phyloP scores from a whole-genome alignment of 2,113 vertebrate genomes.

The Hippocampus mohnikei region DNA sequence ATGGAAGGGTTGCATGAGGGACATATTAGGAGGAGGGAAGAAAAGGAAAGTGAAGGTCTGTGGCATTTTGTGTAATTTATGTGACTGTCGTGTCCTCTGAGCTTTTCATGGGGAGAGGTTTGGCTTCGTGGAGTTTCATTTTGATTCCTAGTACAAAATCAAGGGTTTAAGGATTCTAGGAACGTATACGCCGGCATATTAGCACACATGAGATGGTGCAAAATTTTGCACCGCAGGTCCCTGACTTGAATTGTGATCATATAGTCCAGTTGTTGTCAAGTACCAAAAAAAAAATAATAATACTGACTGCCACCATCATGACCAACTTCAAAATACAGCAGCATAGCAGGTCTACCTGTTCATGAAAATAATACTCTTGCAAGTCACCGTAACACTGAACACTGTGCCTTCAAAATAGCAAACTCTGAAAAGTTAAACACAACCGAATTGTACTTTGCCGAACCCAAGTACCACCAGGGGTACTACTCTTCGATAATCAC shows the following conservation, averaged over 20 bases:
- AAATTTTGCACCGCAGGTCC: background rate
- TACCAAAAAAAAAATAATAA: no score
- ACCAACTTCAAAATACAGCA: no score
- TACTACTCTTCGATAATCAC: no score
- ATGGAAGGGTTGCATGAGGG: conserved; percentile 25
- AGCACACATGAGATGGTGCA: background rate
- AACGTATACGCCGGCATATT: background rate
- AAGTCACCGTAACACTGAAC: no score
- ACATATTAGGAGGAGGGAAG: conserved; percentile 12
- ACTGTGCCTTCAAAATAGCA: no score
- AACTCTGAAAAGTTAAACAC: no score
- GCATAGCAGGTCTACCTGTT: no score
- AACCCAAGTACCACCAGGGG: no score
- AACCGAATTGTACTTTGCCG: no score
- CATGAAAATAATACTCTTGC: no score
- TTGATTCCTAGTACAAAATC: background rate
- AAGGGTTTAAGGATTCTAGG: background rate
- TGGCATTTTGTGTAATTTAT: conserved; percentile 35
- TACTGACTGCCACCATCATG: no score
- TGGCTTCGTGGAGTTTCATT: conserved; percentile 26
- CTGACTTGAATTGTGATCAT: background rate
- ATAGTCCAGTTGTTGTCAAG: background rate
- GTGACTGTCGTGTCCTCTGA: conserved; percentile 28
- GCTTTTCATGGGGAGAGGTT: conserved; percentile 14
- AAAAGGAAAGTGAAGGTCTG: conserved; percentile 29